Percentiles rank a stretch among this genome's conserved stretches.
Evolutionary conservation across 2,113 vertebrate species (phyloP).

Genomic region (Phrynosoma blainvillii): DNA sequence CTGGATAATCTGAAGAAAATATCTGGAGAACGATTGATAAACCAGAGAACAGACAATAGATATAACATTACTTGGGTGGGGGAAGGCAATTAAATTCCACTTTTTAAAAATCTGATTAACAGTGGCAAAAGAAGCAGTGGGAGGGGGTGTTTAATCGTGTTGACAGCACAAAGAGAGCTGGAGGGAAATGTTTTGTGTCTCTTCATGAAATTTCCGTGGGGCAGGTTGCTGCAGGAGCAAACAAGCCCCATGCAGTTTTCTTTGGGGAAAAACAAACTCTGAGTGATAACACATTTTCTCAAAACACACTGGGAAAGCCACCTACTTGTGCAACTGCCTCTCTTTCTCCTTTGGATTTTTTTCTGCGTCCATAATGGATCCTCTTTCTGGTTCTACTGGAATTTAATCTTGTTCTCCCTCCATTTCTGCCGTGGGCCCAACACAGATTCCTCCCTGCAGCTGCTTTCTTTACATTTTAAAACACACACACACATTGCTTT

Average conservation of each 20-base stretch:
- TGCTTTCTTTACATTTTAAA: no score
- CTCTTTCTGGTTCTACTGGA: no score
- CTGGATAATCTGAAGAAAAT: no score
- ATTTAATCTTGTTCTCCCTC: no score
- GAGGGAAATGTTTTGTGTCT: no score
- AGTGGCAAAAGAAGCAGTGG: neutral
- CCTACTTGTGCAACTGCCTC: neutral
- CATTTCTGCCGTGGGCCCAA: no score
- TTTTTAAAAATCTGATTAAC: neutral
- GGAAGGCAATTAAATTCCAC: neutral
- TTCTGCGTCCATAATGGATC: neutral
- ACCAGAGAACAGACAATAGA: neutral
- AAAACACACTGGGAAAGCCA: neutral
- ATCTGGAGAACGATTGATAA: neutral
- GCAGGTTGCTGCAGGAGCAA: neutral
- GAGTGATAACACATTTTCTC: neutral
- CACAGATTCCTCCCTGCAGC: no score
- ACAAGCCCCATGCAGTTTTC: neutral
- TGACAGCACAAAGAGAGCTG: no score
- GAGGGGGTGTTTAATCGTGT: neutral
- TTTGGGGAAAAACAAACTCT: neutral
- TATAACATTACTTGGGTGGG: neutral
- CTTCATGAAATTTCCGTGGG: neutral
- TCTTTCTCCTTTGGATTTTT: neutral
- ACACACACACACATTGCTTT: no score